Percentiles rank a stretch among this genome's conserved stretches.
Evolutionary conservation across 2,113 vertebrate genomes (phyloP).

Genomic region (Trinectes maculatus): DNA sequence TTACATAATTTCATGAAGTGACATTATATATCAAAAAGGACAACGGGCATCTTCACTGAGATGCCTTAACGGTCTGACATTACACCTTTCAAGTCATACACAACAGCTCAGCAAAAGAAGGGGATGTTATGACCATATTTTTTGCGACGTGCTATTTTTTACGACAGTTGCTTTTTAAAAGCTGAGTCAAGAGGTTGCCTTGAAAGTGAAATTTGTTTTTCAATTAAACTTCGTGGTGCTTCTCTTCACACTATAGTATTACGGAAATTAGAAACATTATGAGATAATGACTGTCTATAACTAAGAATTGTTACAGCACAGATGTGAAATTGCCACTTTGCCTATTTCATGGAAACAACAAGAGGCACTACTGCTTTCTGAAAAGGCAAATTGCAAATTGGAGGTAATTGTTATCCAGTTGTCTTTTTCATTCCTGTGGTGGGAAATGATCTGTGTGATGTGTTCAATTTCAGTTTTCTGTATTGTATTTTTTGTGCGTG

Average conservation of each 20-base stretch:
- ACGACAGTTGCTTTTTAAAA: not conserved
- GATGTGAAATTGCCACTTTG: conserved; percentile 70
- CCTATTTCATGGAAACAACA: conserved; percentile 56
- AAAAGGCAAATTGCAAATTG: conserved; percentile 57
- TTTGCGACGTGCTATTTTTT: too few species aligned
- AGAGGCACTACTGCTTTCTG: conserved; percentile 46
- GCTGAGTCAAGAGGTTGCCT: conserved; percentile 16
- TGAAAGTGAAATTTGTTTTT: conserved; percentile 7
- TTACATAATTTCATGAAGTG: too few species aligned
- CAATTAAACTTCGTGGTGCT: conserved; percentile 27
- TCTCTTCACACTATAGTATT: conserved; percentile 57
- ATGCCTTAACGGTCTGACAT: too few species aligned
- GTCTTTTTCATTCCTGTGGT: conserved; percentile 26
- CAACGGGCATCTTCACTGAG: too few species aligned
- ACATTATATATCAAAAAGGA: too few species aligned
- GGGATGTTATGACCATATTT: not conserved
- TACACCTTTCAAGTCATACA: too few species aligned
- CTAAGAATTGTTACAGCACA: conserved; percentile 48
- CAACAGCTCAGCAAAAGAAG: too few species aligned
- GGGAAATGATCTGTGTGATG: conserved; percentile 19
- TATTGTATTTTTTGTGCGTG: not conserved
- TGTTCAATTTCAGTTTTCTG: not conserved
- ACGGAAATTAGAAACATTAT: conserved; percentile 66
- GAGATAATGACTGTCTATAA: conserved; percentile 59
- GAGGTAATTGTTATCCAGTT: conserved; percentile 42